These are phyloP conservation scores for Hedya salicella DNA, from an alignment of 2,888 invertebrate species.

Conservation along the genomic window DNA sequence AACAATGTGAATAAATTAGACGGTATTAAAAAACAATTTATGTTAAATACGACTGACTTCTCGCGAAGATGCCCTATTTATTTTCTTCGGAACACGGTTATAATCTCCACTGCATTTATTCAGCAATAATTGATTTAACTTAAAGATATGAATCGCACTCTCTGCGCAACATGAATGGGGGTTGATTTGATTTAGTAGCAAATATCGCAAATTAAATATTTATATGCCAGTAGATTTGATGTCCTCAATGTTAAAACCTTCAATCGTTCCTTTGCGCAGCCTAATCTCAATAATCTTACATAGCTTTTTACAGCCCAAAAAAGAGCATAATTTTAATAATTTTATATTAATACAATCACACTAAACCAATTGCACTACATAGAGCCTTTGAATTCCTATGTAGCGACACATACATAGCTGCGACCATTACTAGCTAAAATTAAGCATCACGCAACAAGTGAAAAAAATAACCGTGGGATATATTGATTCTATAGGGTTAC, in stretches of 20 bases:
- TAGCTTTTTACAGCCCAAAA: conserved; percentile 2
- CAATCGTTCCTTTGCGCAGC: neutral
- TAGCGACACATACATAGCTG: conserved; percentile 2
- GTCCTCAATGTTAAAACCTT: too few species aligned
- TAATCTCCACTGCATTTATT: conserved; percentile 20
- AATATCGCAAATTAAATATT: too few species aligned
- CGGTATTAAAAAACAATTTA: neutral
- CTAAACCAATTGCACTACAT: conserved; percentile 23
- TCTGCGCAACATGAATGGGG: neutral
- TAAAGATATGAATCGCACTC: neutral
- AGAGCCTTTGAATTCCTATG: conserved; percentile 10
- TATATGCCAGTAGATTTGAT: too few species aligned
- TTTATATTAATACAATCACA: conserved; percentile 25
- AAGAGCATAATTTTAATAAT: conserved; percentile 27
- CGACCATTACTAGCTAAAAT: conserved; percentile 2
- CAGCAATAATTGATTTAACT: neutral
- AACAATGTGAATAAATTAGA: too few species aligned
- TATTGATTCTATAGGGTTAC: neutral
- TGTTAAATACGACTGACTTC: neutral
- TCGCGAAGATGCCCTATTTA: too few species aligned
- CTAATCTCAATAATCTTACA: conserved; percentile 1
- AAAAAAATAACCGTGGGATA: neutral
- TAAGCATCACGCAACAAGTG: neutral
- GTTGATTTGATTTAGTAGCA: too few species aligned
- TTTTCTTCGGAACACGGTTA: conserved; percentile 25